Conservation (phyloP, 2,888 invertebrate species). For the Eristalinus aeneus region DNA sequence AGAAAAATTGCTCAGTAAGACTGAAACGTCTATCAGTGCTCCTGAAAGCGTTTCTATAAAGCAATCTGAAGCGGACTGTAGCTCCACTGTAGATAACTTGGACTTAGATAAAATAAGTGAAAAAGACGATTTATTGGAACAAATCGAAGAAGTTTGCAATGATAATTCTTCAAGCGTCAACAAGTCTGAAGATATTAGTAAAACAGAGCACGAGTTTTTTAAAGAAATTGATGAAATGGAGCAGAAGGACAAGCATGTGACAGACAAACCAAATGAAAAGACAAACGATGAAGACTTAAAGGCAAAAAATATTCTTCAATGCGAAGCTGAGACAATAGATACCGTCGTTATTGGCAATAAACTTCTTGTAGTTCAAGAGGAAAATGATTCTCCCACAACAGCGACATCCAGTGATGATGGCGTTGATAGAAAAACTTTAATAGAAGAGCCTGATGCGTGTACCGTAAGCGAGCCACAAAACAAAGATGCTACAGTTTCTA, state of each 20-base stretch:
- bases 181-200: slow-evolving; percentile 54
- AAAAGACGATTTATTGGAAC: slow-evolving; percentile 66
- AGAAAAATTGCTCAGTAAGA: slow-evolving; percentile 33
- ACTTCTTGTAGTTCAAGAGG: slow-evolving; percentile 23
- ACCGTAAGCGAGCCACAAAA: background rate
- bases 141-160: slow-evolving; percentile 70
- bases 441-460: background rate
- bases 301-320: slow-evolving; percentile 36
- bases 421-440: background rate
- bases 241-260: background rate
- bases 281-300: slow-evolving; percentile 13
- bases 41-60: slow-evolving; percentile 15
- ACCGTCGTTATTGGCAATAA: slow-evolving; percentile 49
- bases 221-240: slow-evolving; percentile 69
- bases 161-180: slow-evolving; percentile 32
- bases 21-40: slow-evolving; percentile 10
- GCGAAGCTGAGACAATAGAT: slow-evolving; percentile 39
- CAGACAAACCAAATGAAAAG: background rate
- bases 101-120: slow-evolving; percentile 18
- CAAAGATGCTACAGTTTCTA: slow-evolving; percentile 40
- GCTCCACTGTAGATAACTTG: slow-evolving; percentile 23
- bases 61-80: slow-evolving; percentile 51
- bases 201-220: slow-evolving; percentile 70
- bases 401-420: slow-evolving; percentile 26
- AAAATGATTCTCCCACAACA: background rate